phyloP scores from a whole-genome alignment of 2,888 invertebrate species.

The Smittia aterrima region DNA sequence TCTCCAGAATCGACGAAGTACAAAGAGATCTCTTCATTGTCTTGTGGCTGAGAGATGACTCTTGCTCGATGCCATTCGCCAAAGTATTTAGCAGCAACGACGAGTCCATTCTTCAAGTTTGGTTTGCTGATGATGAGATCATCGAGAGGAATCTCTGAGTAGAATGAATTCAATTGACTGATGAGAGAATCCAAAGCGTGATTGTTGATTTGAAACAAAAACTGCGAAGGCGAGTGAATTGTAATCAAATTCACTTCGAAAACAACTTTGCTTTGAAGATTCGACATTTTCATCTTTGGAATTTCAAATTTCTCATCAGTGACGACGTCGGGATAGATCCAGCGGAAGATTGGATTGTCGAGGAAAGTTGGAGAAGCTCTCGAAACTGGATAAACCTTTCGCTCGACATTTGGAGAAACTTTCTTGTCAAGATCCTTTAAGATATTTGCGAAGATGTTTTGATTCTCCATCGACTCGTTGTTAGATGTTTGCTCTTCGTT shows the following conservation, averaged over 20 bases:
- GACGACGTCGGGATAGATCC: not conserved
- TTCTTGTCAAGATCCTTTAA: no score
- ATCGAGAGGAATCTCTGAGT: not conserved
- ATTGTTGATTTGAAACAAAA: not conserved
- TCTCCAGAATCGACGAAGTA: not conserved
- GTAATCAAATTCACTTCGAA: not conserved
- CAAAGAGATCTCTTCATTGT: not conserved
- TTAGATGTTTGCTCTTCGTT: not conserved
- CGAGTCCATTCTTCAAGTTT: not conserved
- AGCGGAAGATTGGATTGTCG: not conserved
- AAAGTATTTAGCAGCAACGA: not conserved
- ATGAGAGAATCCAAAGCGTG: not conserved
- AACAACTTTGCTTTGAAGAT: not conserved
- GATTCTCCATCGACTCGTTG: not conserved
- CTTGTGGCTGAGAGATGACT: not conserved
- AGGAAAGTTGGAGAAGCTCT: not conserved
- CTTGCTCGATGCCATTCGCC: not conserved
- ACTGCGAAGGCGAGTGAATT: not conserved
- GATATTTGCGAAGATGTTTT: no score
- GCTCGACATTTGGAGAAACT: not conserved
- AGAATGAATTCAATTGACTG: not conserved
- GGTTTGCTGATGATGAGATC: not conserved
- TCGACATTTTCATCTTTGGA: not conserved
- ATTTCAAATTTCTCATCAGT: not conserved
- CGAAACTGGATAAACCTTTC: not conserved